Conservation (phyloP, 2,113 vertebrate genomes). For the Cyprinodon variegatus region DNA sequence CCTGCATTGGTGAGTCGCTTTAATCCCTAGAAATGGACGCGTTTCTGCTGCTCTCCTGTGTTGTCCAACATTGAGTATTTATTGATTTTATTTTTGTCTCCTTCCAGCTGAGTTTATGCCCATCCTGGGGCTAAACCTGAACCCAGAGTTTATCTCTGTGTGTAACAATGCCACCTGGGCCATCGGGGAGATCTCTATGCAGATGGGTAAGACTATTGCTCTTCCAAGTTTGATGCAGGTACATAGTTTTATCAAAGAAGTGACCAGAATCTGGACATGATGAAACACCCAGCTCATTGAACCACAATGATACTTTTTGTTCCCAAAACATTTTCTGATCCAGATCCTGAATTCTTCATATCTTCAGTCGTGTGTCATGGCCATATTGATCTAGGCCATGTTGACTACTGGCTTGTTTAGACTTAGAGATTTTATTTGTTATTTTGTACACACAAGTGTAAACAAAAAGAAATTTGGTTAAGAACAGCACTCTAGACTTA, state of each 20-base stretch:
- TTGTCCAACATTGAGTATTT: background rate
- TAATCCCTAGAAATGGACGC: background rate
- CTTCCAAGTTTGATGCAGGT: background rate
- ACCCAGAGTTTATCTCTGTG: constrained; percentile 95
- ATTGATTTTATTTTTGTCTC: background rate
- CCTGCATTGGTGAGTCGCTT: constrained; percentile 87
- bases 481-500: too few relatives aligned
- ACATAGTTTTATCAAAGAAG: background rate
- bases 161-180: constrained; percentile 94
- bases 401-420: too few relatives aligned
- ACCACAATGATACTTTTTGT: constrained; percentile 66
- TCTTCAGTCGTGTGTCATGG: background rate
- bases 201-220: constrained; percentile 82
- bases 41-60: background rate
- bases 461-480: too few relatives aligned
- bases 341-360: constrained; percentile 26
- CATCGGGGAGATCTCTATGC: constrained; percentile 93
- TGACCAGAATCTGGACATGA: constrained; percentile 63
- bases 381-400: too few relatives aligned
- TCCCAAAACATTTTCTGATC: constrained; percentile 69
- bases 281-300: constrained; percentile 77
- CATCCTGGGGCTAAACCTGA: constrained; percentile 93
- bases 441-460: too few relatives aligned
- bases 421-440: too few relatives aligned
- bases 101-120: constrained; percentile 93